Percentiles rank a stretch among this genome's conserved stretches.
Evolutionary conservation across 2,888 invertebrate species (phyloP).

Genomic region (Aleiodes leptofemur): DNA sequence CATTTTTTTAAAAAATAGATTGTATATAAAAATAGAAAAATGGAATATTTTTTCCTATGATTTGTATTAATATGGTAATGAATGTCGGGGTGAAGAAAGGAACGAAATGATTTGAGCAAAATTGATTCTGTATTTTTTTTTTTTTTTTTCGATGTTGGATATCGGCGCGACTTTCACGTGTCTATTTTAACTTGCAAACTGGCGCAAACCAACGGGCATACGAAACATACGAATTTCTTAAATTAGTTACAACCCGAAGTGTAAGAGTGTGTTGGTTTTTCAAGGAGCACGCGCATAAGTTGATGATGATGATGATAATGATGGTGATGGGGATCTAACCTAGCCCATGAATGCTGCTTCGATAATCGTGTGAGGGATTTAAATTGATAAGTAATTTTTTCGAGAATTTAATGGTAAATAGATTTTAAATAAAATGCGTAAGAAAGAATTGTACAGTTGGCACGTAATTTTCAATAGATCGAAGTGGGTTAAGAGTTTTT

Average conservation of each 20-base stretch:
- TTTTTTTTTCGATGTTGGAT: conserved; percentile 30
- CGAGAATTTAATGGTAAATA: neutral
- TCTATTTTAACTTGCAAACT: conserved; percentile 73
- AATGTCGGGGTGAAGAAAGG: neutral
- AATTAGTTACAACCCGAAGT: conserved; percentile 68
- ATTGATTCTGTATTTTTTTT: neutral
- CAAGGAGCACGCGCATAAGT: conserved; percentile 67
- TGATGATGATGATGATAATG: conserved; percentile 15
- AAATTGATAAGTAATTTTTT: neutral
- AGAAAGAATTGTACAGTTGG: neutral
- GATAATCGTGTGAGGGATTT: neutral
- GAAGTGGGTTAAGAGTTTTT: conserved; percentile 64
- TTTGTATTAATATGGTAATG: too few species aligned
- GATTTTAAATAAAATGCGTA: neutral
- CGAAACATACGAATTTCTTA: conserved; percentile 70
- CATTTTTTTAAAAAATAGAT: too few species aligned
- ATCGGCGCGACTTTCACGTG: conserved; percentile 69
- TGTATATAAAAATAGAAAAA: neutral
- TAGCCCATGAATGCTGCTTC: neutral
- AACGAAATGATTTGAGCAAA: conserved; percentile 11
- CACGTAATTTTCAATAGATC: conserved; percentile 57
- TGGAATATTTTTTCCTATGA: neutral
- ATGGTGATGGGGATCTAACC: neutral
- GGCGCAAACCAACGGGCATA: conserved; percentile 68
- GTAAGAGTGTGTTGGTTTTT: conserved; percentile 58